Conservation (phyloP, 2,888 invertebrate genomes). For the Melanchra persicariae region DNA sequence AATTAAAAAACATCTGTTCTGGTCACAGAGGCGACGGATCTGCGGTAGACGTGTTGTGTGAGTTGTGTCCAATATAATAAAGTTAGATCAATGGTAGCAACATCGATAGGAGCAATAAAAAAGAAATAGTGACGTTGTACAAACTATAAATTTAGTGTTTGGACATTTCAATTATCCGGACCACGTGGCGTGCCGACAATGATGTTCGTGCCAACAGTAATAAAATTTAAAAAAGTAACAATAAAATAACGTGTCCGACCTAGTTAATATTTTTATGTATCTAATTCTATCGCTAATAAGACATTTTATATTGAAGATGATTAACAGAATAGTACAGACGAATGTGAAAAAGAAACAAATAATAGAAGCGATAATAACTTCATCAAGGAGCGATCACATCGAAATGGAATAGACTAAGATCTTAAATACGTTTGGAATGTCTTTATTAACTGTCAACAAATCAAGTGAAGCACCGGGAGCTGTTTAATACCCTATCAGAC, state of each 20-base stretch:
- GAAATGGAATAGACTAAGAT: conserved; percentile 81
- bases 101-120: conserved; percentile 77
- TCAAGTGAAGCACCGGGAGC: conserved; percentile 85
- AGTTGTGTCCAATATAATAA: conserved; percentile 64
- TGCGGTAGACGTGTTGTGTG: conserved; percentile 58
- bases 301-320: conserved; percentile 72
- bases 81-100: conserved; percentile 69
- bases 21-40: conserved; percentile 55
- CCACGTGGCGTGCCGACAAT: conserved; percentile 88
- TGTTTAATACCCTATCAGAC: conserved; percentile 89
- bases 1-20: conserved; percentile 63
- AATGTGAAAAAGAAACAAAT: conserved; percentile 68
- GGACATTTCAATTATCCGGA: conserved; percentile 90
- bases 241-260: conserved; percentile 75
- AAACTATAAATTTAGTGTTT: conserved; percentile 88
- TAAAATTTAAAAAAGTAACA: conserved; percentile 83
- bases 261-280: conserved; percentile 74
- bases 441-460: conserved; percentile 90
- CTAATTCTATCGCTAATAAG: conserved; percentile 75
- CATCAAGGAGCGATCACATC: conserved; percentile 80
- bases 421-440: conserved; percentile 87
- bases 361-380: conserved; percentile 76
- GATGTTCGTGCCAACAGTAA: conserved; percentile 88
- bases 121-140: conserved; percentile 81
- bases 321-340: conserved; percentile 73